Conservation (phyloP, 2,888 invertebrate species). For the Zootermopsis nevadensis region DNA sequence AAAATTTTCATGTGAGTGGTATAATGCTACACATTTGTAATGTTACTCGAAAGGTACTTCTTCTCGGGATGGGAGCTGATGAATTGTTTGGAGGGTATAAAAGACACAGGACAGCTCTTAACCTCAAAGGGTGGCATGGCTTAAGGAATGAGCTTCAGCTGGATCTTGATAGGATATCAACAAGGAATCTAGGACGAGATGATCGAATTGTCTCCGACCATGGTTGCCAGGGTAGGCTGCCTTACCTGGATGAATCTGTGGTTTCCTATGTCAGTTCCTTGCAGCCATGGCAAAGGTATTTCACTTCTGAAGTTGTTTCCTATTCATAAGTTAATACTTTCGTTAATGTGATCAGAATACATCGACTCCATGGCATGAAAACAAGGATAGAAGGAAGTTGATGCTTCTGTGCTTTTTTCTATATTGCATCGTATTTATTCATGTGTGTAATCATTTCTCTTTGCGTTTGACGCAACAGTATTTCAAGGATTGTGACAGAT, state of each 20-base stretch:
- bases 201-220: conserved; percentile 93
- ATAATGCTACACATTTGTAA: background rate
- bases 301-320: too few relatives aligned
- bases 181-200: conserved; percentile 93
- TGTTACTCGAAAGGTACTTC: conserved; percentile 70
- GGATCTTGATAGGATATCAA: conserved; percentile 88
- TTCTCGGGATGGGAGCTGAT: conserved; percentile 96
- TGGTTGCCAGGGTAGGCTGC: conserved; percentile 78
- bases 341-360: too few relatives aligned
- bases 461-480: too few relatives aligned
- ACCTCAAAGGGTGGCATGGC: conserved; percentile 68
- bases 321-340: too few relatives aligned
- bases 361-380: too few relatives aligned
- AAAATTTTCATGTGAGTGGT: too few relatives aligned
- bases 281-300: conserved; percentile 75
- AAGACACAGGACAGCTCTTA: conserved; percentile 82
- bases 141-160: conserved; percentile 73
- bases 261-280: conserved; percentile 72
- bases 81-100: conserved; percentile 96
- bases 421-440: too few relatives aligned
- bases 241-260: conserved; percentile 51
- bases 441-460: too few relatives aligned
- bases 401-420: too few relatives aligned
- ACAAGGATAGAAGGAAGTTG: too few relatives aligned
- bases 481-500: too few relatives aligned